phyloP scores from a whole-genome alignment of 2,888 invertebrate species.

The Strigamia transsilvanica region DNA sequence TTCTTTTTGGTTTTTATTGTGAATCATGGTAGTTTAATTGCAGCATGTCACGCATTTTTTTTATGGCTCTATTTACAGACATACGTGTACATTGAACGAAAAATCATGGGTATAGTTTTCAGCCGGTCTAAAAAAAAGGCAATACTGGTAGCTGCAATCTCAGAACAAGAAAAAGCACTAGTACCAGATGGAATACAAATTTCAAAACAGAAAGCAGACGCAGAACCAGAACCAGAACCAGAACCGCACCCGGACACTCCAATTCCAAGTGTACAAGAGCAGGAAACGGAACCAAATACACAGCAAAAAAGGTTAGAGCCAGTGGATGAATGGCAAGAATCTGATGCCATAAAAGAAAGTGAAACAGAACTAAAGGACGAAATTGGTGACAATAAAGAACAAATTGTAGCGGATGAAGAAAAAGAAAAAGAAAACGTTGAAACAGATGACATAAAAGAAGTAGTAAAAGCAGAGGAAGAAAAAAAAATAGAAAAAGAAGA shows the following conservation, averaged over 20 bases:
- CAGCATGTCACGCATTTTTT: not conserved
- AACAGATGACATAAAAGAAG: not conserved
- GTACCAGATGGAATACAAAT: not conserved
- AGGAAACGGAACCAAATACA: not conserved
- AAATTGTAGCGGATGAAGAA: not conserved
- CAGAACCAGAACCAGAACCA: not conserved
- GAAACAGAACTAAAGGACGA: not conserved
- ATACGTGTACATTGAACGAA: not conserved
- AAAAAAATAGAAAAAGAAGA: not conserved
- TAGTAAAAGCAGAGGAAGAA: not conserved
- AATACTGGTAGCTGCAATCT: not conserved
- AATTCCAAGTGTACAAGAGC: not conserved
- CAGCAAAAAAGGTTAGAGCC: not conserved
- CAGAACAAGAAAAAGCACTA: not conserved
- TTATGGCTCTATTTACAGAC: not conserved
- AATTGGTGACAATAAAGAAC: not conserved
- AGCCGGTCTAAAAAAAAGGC: not conserved
- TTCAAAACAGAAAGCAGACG: not conserved
- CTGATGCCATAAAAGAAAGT: not conserved
- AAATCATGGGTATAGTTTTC: constrained; percentile 6
- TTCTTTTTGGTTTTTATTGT: not conserved
- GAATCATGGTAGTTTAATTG: not conserved
- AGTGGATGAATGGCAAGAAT: not conserved
- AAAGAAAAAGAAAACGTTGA: not conserved
- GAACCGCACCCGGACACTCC: not conserved